These are phyloP conservation scores for Torymus auratus DNA, from an alignment of 2,888 invertebrate genomes.

Conservation along the genomic window DNA sequence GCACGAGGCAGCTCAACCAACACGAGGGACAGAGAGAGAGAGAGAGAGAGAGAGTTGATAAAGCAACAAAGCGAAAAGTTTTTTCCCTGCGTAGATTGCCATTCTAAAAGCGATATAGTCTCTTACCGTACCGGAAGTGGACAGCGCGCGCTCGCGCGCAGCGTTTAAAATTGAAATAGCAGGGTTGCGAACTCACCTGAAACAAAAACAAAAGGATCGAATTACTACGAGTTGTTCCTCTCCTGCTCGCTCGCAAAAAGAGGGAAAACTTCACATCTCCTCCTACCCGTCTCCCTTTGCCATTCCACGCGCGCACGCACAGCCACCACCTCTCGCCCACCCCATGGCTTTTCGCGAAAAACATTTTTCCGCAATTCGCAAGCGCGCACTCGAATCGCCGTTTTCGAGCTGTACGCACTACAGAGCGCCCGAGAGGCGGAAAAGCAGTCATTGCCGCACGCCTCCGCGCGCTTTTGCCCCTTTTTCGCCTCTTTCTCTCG, in stretches of 20 bases:
- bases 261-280: no score
- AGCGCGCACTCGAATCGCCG: neutral
- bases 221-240: conserved; percentile 28
- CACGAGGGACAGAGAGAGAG: no score
- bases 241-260: no score
- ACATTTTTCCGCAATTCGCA: conserved; percentile 3
- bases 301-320: neutral
- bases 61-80: conserved; percentile 12
- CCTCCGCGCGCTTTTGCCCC: no score
- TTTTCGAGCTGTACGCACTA: neutral
- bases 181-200: conserved; percentile 60
- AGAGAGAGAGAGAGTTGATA: neutral
- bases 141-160: conserved; percentile 7
- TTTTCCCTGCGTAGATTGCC: neutral
- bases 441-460: neutral
- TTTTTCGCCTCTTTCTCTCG: no score
- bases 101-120: conserved; percentile 28
- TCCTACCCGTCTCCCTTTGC: no score
- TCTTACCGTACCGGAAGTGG: conserved; percentile 47
- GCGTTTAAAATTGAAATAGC: conserved; percentile 44
- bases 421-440: no score
- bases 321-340: neutral
- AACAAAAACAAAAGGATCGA: conserved; percentile 57
- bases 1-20: no score
- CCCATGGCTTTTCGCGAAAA: neutral